phyloP scores from a whole-genome alignment of 2,797 vertebrate genomes.

The Galago senegalensis region DNA sequence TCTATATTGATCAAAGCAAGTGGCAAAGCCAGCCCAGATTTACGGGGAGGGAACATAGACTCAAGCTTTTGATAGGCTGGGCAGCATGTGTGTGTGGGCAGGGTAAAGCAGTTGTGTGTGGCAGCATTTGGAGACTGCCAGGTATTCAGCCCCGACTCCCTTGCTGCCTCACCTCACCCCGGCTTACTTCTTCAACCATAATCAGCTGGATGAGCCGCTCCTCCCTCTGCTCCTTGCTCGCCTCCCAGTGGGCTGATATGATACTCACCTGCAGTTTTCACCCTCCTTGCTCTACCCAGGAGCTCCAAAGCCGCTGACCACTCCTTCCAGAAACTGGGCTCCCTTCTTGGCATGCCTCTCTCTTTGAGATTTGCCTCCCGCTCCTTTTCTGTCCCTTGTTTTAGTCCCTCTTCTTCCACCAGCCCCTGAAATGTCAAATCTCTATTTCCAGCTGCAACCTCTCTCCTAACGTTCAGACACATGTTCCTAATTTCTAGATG shows the following conservation, averaged over 20 bases:
- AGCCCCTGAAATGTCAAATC: not conserved
- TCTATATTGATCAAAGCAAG: not conserved
- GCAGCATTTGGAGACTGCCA: not conserved
- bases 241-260: not conserved
- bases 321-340: not conserved
- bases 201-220: too few species aligned
- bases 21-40: not conserved
- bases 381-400: not conserved
- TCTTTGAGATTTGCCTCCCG: not conserved
- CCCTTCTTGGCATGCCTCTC: not conserved
- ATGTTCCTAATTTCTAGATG: not conserved
- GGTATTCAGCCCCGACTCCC: not conserved
- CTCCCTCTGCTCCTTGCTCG: not conserved
- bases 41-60: not conserved
- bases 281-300: not conserved
- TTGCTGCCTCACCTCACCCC: not conserved
- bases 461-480: not conserved
- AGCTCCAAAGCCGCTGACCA: not conserved
- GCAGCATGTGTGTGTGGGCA: rapidly evolving
- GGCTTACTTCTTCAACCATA: not conserved
- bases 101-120: not conserved
- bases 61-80: not conserved
- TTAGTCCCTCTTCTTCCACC: not conserved
- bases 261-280: not conserved
- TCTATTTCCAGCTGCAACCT: not conserved